Base-by-base conservation (phyloP, 2,888 invertebrate species). In the Stenotaenia linearis region DNA sequence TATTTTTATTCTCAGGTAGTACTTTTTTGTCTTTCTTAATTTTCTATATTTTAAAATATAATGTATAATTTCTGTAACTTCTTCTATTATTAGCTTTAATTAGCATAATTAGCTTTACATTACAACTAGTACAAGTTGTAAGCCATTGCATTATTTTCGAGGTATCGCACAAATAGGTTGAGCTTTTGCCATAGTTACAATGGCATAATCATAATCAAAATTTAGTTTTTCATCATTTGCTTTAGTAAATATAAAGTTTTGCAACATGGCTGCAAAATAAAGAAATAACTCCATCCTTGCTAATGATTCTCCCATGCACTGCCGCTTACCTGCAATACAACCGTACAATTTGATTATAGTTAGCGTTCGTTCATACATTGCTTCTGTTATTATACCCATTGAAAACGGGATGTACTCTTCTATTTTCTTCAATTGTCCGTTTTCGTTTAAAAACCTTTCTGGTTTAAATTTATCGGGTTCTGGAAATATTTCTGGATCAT, bases 281-380 rank as follows among this genome's bases (percentile, higher is more conserved):
- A 77, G 18, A 23, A 77, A 77, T 15, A 77, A 37, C 37, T 77
- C 77, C 77, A 77, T 77, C 21, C 37, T 7, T 15, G 77, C 77
- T 23, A 77, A 40, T 37, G 77, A 18, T 77, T 77, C 40, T 18
- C 77, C 77, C n/a, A 37, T 3, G 37, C 77, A 77, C 15, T 77
- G 77, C 23, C 77, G 2, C 21, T 35, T 77, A 21, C 77, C 77
- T 77, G 21, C 5, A 45, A 15, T 45, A 61, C 1, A 1, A 25
- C 10, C 12, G 3, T 23, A 15, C n/a, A 56, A 56, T 9, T 18
- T 21, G 21, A 56, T 12, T 21, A 56, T 56, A 21, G 18, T 45
- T 45, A n/a, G 18, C 3, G 45, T 18, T 32, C 4, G 9, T n/a
- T n/a, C n/a, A n/a, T n/a, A n/a, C n/a, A n/a, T n/a, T n/a, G 32